phyloP scores from a whole-genome alignment of 2,888 invertebrate species.

The Melikaiella ostensackeni region DNA sequence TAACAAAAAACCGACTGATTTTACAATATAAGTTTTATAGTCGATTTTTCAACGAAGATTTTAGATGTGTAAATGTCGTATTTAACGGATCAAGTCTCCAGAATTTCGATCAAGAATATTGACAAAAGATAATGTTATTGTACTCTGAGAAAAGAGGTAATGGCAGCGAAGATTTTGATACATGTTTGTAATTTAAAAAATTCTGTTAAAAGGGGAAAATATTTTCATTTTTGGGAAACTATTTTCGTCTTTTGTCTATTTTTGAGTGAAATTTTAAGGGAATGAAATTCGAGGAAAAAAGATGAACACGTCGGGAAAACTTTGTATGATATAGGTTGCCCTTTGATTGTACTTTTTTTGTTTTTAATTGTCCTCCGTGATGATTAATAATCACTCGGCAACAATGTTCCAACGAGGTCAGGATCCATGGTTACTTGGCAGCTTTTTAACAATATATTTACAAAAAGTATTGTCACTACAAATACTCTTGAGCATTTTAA shows the following conservation, averaged over 20 bases:
- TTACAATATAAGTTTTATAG: slow-evolving; percentile 63
- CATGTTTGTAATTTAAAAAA: slow-evolving; percentile 3
- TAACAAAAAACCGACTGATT: slow-evolving; percentile 61
- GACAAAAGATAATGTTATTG: not conserved
- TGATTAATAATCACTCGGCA: slow-evolving; percentile 39
- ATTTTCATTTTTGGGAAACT: not conserved
- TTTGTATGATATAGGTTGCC: slow-evolving; percentile 29
- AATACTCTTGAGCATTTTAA: slow-evolving; percentile 72
- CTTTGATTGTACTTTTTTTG: slow-evolving; percentile 41
- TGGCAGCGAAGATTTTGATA: not conserved
- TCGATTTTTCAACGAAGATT: slow-evolving; percentile 60
- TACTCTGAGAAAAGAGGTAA: not conserved
- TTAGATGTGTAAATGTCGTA: slow-evolving; percentile 45
- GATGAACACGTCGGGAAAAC: slow-evolving; percentile 19
- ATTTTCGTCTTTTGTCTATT: slow-evolving; percentile 16
- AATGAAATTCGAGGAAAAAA: not conserved
- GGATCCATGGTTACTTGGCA: slow-evolving; percentile 55
- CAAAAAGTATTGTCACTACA: slow-evolving; percentile 67
- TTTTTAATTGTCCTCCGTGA: slow-evolving; percentile 47
- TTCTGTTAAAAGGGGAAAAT: not conserved
- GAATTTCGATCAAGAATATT: slow-evolving; percentile 27
- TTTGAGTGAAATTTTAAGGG: slow-evolving; percentile 15
- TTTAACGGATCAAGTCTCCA: slow-evolving; percentile 18
- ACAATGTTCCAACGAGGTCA: slow-evolving; percentile 15
- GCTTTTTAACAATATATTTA: slow-evolving; percentile 68